Percentiles rank a stretch among this genome's conserved stretches.
These are phyloP conservation scores for Bolinopsis microptera DNA, from an alignment of 37 sponge, comb jelly and placozoan species.

Conservation along the genomic window DNA sequence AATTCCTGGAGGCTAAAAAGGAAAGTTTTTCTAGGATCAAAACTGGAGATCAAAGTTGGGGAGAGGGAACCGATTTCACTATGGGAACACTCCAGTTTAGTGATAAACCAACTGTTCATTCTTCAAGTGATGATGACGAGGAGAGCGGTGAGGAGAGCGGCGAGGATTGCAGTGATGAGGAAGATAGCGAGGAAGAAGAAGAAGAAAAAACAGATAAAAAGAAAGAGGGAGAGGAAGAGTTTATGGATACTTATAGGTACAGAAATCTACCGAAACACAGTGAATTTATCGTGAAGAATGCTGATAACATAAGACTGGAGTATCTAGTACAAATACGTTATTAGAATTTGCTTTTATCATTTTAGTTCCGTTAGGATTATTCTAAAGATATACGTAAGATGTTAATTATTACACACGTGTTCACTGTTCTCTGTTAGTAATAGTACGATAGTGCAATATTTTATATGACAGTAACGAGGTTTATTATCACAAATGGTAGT, in stretches of 20 bases:
- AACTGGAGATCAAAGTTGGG: neutral
- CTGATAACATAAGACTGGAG: constrained; percentile 28
- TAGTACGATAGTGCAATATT: no score
- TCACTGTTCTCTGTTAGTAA: no score
- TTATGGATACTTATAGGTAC: neutral
- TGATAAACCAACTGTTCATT: neutral
- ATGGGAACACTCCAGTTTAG: neutral
- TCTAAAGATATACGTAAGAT: no score
- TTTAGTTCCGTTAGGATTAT: no score
- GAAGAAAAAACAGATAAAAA: neutral
- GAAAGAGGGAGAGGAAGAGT: neutral
- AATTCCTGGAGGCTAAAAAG: neutral
- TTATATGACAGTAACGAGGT: no score
- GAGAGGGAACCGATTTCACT: neutral
- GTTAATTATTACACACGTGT: no score
- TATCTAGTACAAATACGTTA: constrained; percentile 13
- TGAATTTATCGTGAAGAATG: neutral
- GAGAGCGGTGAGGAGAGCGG: neutral
- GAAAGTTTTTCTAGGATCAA: neutral
- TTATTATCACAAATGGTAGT: no score
- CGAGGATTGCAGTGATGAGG: neutral
- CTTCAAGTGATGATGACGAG: neutral
- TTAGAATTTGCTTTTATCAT: no score
- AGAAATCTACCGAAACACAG: neutral
- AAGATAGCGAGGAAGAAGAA: neutral